Evolutionary conservation across 2,113 vertebrate species (phyloP), one percentile per base, ranked within the genome.

Genomic region (Tachycineta bicolor): DNA sequence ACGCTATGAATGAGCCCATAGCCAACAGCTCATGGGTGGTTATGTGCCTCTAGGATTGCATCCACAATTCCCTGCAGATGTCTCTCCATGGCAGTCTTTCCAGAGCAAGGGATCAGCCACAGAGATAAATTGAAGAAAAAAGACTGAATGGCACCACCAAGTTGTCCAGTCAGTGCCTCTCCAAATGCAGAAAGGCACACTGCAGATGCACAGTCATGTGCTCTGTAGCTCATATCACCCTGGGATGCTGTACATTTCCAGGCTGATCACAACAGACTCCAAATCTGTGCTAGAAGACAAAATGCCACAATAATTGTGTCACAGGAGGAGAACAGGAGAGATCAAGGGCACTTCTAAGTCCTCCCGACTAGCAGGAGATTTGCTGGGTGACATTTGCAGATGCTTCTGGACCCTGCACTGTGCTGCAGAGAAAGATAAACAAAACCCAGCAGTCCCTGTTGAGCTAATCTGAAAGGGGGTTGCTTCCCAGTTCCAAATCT

Each of bases 351-450:
- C 37, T 79, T 94, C n/a, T 73, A 22, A 74, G 68, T 83, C 83
- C 43, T 96, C 59, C 46, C 0, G 1, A 17, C 26, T 88, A 70
- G 64, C 75, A 86, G 58, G 62, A 90, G 85, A 69, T 92, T 93
- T 94, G 37, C 88, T 88, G 63, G 63, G 71, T 81, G 82, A 86
- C 60, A 70, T 86, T 94, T 95, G 88, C 86, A 92, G 68, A 85
- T 13, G 33, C 50, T 90, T 93, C 67, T 21, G 23, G 67, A 77
- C 55, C n/a, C 52, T 0, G 13, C n/a, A 43, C 10, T 80, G 2
- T 39, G 70, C 67, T 77, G 79, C 85, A 86, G 83, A 77, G 67
- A 60, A 95, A 90, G n/a, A 73, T 65, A 90, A 79, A 87, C 31
- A 71, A 87, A 90, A 56, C 2, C 6, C 79, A 73, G 20, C n/a